phyloP scores from a whole-genome alignment of 2,888 invertebrate genomes.

The Acronicta aceris region DNA sequence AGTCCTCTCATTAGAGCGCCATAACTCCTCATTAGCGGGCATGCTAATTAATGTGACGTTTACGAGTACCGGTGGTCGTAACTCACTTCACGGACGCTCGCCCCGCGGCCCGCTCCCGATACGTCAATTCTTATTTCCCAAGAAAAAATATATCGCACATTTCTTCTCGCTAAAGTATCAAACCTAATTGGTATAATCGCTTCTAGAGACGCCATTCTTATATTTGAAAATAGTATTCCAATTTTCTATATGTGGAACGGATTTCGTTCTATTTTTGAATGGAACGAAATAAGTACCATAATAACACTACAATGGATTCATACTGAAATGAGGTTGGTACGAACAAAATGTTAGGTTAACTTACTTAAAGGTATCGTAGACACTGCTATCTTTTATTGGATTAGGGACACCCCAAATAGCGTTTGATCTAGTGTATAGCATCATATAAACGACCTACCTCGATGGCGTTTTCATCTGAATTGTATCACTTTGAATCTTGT shows the following conservation, averaged over 20 bases:
- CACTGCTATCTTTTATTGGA: too few species aligned
- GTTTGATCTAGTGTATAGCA: too few species aligned
- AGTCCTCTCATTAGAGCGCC: constrained; percentile 87
- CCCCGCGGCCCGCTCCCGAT: constrained; percentile 50
- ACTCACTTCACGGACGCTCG: constrained; percentile 55
- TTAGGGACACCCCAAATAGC: too few species aligned
- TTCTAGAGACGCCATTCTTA: constrained; percentile 11
- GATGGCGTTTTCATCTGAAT: too few species aligned
- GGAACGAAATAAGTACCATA: background rate
- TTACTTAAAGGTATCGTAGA: background rate
- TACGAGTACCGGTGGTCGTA: constrained; percentile 80
- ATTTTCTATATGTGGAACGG: constrained; percentile 4
- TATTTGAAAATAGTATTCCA: constrained; percentile 23
- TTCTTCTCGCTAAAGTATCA: constrained; percentile 44
- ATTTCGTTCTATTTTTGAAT: constrained; percentile 6
- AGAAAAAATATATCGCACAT: constrained; percentile 43
- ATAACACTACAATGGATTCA: constrained; percentile 20
- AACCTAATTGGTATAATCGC: constrained; percentile 58
- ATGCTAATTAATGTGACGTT: constrained; percentile 88
- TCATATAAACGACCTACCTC: too few species aligned
- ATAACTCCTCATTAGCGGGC: constrained; percentile 88
- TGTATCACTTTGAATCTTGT: too few species aligned
- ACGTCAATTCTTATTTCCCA: constrained; percentile 55
- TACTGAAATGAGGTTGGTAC: constrained; percentile 9
- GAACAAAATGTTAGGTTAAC: constrained; percentile 25